Evolutionary conservation across 2,888 invertebrate species (phyloP).

Genomic region (Stegophylla sp.): DNA sequence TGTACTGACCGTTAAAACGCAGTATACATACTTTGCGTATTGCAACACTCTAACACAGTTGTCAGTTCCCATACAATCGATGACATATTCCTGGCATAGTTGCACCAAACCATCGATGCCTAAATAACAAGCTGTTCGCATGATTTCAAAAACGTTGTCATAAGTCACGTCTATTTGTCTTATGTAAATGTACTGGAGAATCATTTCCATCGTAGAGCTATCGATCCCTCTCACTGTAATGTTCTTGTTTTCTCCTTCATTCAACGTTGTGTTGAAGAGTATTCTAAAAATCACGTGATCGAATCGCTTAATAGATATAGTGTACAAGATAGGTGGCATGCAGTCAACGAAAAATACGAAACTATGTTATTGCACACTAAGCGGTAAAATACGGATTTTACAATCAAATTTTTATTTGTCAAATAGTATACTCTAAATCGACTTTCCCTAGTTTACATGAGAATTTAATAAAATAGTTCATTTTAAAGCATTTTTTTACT

Average conservation of each 20-base stretch:
- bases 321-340: too few relatives aligned
- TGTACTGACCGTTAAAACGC: too few relatives aligned
- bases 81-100: constrained; percentile 80
- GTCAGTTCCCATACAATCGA: constrained; percentile 73
- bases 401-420: too few relatives aligned
- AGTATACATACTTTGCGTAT: constrained; percentile 76
- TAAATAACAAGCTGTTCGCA: constrained; percentile 87
- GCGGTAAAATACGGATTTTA: too few relatives aligned
- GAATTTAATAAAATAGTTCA: too few relatives aligned
- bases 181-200: constrained; percentile 86
- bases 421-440: too few relatives aligned
- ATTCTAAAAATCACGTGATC: constrained; percentile 68
- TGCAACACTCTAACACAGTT: constrained; percentile 86
- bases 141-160: constrained; percentile 80
- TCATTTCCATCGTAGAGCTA: constrained; percentile 76
- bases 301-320: too few relatives aligned
- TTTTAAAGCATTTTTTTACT: too few relatives aligned
- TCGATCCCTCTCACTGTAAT: constrained; percentile 80
- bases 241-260: constrained; percentile 71
- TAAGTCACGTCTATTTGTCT: constrained; percentile 77
- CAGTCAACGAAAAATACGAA: too few relatives aligned
- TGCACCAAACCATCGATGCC: constrained; percentile 82
- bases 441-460: too few relatives aligned
- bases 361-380: too few relatives aligned
- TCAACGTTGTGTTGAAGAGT: constrained; percentile 81